Conservation (phyloP, 2,113 vertebrate genomes). For the Pseudopipra pipra region DNA sequence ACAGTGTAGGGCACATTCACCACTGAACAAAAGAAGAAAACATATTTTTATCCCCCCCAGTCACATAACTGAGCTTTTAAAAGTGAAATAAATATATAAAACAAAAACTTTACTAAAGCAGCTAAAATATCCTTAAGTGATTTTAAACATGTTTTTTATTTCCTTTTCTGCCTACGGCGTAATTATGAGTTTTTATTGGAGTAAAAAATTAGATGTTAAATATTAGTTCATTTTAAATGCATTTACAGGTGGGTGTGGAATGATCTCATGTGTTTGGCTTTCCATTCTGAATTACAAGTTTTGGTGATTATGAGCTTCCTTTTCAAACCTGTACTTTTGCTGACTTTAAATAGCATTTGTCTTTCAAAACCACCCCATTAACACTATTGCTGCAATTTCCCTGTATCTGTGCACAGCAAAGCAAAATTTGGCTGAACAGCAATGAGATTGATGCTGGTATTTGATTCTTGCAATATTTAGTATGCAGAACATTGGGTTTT, state of each 20-base stretch:
- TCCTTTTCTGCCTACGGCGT: not conserved
- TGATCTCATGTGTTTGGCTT: not conserved
- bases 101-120: not conserved
- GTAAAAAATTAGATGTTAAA: not conserved
- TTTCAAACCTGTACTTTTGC: not conserved
- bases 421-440: not conserved
- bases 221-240: not conserved
- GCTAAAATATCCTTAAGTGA: not conserved
- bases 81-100: not conserved
- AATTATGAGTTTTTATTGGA: not conserved
- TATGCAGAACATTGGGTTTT: not conserved
- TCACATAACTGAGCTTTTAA: not conserved
- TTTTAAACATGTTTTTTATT: not conserved
- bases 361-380: not conserved
- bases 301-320: not conserved
- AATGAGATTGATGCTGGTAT: not conserved
- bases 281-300: not conserved
- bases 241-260: not conserved
- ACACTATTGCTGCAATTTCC: not conserved
- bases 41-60: rapidly evolving
- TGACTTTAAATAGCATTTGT: not conserved
- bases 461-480: not conserved
- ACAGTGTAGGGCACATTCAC: not conserved
- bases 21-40: not conserved
- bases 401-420: not conserved